A percentile compares a stretch with the other conserved stretches of the same genome.
These are phyloP conservation scores for Tachysurus fulvidraco DNA, from an alignment of 2,113 vertebrate genomes.

Conservation along the genomic window DNA sequence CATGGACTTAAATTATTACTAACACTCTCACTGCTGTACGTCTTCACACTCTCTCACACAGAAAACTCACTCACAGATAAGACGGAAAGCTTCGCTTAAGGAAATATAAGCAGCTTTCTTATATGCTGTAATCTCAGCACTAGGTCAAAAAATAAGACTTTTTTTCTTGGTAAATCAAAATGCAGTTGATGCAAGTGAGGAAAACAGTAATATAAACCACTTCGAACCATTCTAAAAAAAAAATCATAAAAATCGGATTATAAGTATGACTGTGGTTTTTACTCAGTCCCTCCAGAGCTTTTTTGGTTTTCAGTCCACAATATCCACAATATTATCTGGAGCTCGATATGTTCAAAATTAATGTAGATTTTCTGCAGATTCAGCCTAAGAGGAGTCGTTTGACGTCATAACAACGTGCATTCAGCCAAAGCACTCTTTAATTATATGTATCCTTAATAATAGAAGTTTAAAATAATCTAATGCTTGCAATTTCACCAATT, in stretches of 20 bases:
- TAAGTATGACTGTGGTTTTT: not conserved
- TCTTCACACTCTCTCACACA: not conserved
- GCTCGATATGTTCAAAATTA: too few relatives aligned
- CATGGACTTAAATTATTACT: not conserved
- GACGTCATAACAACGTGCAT: too few relatives aligned
- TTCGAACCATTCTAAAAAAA: not conserved
- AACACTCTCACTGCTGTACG: not conserved
- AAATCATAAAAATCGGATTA: not conserved
- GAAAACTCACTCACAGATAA: slow-evolving; percentile 6
- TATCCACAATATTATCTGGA: too few relatives aligned
- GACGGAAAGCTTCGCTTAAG: not conserved
- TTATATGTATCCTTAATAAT: too few relatives aligned
- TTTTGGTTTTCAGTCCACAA: too few relatives aligned
- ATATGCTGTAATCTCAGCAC: not conserved
- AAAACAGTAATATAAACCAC: not conserved
- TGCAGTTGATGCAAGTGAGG: not conserved
- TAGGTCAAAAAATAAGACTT: not conserved
- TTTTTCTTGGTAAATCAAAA: not conserved
- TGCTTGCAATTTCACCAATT: too few relatives aligned
- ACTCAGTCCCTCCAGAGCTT: too few relatives aligned
- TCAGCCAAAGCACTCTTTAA: too few relatives aligned
- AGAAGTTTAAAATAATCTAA: too few relatives aligned
- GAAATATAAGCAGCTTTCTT: not conserved
- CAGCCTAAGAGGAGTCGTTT: too few relatives aligned
- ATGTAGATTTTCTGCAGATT: too few relatives aligned